Conservation (phyloP, 2,888 invertebrate genomes). For the Spodoptera littoralis region DNA sequence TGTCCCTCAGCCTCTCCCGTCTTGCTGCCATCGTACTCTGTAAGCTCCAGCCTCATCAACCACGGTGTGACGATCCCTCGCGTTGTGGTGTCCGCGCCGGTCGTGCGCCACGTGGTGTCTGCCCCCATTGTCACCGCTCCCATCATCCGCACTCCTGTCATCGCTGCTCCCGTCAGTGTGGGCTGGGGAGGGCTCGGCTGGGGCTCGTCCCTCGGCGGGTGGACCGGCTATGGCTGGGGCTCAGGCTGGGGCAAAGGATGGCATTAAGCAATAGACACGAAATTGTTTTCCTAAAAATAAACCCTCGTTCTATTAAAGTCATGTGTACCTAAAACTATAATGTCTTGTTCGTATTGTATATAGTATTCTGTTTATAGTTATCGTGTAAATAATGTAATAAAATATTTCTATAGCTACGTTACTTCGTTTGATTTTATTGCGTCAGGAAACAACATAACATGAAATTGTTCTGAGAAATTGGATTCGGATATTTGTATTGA, state of each 20-base stretch:
- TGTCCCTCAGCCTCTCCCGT: conserved; percentile 45
- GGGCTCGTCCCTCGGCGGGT: conserved; percentile 40
- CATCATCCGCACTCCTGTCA: conserved; percentile 56
- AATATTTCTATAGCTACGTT: conserved; percentile 20
- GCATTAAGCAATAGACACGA: conserved; percentile 48
- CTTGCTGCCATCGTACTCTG: conserved; percentile 63
- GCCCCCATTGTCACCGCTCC: conserved; percentile 62
- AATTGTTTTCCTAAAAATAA: conserved; percentile 42
- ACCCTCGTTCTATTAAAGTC: conserved; percentile 27
- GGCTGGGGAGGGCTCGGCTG: conserved; percentile 55
- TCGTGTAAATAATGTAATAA: conserved; percentile 46
- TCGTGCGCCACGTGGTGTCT: conserved; percentile 48
- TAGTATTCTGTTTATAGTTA: conserved; percentile 35
- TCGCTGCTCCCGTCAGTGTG: conserved; percentile 33
- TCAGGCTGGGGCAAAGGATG: conserved; percentile 50
- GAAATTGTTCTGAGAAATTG: not conserved
- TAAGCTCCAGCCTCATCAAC: conserved; percentile 72
- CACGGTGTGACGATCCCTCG: conserved; percentile 71
- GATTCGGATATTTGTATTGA: conserved; percentile 2
- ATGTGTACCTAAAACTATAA: conserved; percentile 20
- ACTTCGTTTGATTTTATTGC: conserved; percentile 36
- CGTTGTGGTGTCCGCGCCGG: conserved; percentile 55
- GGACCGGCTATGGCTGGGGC: conserved; percentile 53
- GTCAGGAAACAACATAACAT: conserved; percentile 18
- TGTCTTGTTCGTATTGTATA: conserved; percentile 29